Evolutionary conservation across 2,888 invertebrate genomes (phyloP).

Genomic region (Agrochola lychnidis): DNA sequence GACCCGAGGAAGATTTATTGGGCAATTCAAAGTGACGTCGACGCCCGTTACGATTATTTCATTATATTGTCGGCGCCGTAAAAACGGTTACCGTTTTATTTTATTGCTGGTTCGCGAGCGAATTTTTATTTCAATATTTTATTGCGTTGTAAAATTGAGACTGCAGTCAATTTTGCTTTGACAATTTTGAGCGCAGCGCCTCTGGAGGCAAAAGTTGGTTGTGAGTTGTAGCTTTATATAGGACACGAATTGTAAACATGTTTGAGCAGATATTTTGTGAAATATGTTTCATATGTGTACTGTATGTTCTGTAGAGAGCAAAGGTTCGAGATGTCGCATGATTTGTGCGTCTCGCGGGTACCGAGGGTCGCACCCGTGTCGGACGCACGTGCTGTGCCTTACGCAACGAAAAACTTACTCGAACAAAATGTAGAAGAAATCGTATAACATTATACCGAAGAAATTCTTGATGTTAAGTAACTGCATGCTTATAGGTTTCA

Average conservation of each 20-base stretch:
- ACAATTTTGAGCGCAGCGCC: slow-evolving; percentile 77
- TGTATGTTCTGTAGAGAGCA: slow-evolving; percentile 29
- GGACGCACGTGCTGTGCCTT: slow-evolving; percentile 79
- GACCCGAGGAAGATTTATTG: slow-evolving; percentile 90
- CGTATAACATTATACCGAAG: slow-evolving; percentile 24
- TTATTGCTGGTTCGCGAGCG: slow-evolving; percentile 85
- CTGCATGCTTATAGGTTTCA: slow-evolving; percentile 31
- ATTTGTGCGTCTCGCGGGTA: slow-evolving; percentile 84
- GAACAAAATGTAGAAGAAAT: slow-evolving; percentile 39
- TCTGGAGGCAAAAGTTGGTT: slow-evolving; percentile 68
- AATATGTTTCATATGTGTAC: slow-evolving; percentile 27
- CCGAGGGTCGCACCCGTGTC: slow-evolving; percentile 81
- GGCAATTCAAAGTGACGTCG: slow-evolving; percentile 88
- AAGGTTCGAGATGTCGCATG: slow-evolving; percentile 80
- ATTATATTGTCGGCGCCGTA: slow-evolving; percentile 90
- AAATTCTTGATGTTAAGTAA: slow-evolving; percentile 34
- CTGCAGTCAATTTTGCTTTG: slow-evolving; percentile 77
- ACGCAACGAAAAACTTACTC: slow-evolving; percentile 61
- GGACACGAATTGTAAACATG: slow-evolving; percentile 35
- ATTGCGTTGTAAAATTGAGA: slow-evolving; percentile 86
- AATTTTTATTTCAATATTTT: slow-evolving; percentile 90
- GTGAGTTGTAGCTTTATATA: slow-evolving; percentile 48
- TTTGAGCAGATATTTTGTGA: slow-evolving; percentile 30
- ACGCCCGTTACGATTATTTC: slow-evolving; percentile 90
- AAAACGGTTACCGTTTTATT: slow-evolving; percentile 90